These are phyloP conservation scores for Natator depressus DNA, from an alignment of 2,113 vertebrate species.

Conservation along the genomic window DNA sequence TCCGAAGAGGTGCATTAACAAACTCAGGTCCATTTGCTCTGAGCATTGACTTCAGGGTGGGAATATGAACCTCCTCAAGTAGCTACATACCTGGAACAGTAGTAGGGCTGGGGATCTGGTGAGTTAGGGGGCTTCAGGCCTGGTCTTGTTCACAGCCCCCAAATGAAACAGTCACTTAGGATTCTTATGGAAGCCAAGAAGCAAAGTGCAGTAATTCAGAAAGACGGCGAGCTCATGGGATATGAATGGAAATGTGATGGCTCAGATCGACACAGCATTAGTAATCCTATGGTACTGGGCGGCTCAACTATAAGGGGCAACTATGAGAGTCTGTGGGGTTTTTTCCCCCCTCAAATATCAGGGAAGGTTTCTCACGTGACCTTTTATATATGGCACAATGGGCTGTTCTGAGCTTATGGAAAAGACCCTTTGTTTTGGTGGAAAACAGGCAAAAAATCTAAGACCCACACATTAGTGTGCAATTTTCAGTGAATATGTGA, in stretches of 20 bases:
- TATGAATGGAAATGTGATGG: rapidly evolving
- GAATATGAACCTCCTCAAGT: neutral
- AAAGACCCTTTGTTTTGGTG: neutral
- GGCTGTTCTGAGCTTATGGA: neutral
- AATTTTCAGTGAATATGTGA: neutral
- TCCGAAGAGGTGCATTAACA: constrained; percentile 42
- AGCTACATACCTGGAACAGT: neutral
- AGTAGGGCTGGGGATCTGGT: neutral
- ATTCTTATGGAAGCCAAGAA: neutral
- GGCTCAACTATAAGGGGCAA: neutral
- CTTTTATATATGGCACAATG: neutral
- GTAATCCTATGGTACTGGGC: neutral
- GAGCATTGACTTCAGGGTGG: neutral
- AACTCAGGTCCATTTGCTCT: neutral
- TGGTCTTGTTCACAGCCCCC: neutral
- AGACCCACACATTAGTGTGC: rapidly evolving
- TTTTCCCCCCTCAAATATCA: neutral
- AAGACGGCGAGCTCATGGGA: rapidly evolving
- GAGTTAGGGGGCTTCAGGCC: neutral
- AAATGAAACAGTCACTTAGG: neutral
- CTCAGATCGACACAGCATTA: rapidly evolving
- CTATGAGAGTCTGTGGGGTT: neutral
- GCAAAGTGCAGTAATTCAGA: neutral
- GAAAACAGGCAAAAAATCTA: neutral
- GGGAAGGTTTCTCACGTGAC: neutral